These are phyloP conservation scores for Eupithecia tripunctaria DNA, from an alignment of 2,888 invertebrate species.

Conservation along the genomic window DNA sequence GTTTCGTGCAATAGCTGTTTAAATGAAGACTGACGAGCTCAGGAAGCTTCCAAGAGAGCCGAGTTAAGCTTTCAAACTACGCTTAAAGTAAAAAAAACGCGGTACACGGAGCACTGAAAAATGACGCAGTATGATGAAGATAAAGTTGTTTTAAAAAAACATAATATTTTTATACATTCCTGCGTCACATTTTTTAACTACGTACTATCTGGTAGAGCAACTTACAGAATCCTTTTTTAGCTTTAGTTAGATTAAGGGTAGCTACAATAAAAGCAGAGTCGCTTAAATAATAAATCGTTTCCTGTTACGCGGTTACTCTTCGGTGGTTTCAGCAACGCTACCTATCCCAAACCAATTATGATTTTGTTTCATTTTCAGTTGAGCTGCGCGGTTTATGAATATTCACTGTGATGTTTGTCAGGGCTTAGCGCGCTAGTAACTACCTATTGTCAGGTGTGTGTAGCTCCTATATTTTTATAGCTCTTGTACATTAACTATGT, in stretches of 20 bases:
- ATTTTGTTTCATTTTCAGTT: slow-evolving; percentile 29
- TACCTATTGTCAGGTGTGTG: slow-evolving; percentile 7
- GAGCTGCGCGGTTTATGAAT: slow-evolving; percentile 27
- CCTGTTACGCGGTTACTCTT: slow-evolving; percentile 40
- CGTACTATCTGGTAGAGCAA: neutral
- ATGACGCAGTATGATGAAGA: neutral
- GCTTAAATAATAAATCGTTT: slow-evolving; percentile 52
- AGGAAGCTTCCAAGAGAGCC: slow-evolving; percentile 46
- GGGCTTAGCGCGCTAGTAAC: slow-evolving; percentile 13
- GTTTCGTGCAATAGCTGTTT: slow-evolving; percentile 61
- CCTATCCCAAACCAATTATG: slow-evolving; percentile 21
- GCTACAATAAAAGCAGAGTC: slow-evolving; percentile 58
- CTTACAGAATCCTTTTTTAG: neutral
- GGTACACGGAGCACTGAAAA: neutral
- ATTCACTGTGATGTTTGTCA: slow-evolving; percentile 21
- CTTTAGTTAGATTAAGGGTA: slow-evolving; percentile 4
- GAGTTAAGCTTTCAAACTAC: slow-evolving; percentile 40
- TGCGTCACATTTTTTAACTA: neutral
- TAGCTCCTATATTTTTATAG: slow-evolving; percentile 6
- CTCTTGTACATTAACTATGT: neutral
- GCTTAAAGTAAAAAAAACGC: neutral
- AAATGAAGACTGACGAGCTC: slow-evolving; percentile 55
- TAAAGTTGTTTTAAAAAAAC: neutral
- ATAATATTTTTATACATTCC: neutral
- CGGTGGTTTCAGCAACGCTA: slow-evolving; percentile 25